Evolutionary conservation across 2,113 vertebrate species (phyloP).

Genomic region (Aplodontia rufa): DNA sequence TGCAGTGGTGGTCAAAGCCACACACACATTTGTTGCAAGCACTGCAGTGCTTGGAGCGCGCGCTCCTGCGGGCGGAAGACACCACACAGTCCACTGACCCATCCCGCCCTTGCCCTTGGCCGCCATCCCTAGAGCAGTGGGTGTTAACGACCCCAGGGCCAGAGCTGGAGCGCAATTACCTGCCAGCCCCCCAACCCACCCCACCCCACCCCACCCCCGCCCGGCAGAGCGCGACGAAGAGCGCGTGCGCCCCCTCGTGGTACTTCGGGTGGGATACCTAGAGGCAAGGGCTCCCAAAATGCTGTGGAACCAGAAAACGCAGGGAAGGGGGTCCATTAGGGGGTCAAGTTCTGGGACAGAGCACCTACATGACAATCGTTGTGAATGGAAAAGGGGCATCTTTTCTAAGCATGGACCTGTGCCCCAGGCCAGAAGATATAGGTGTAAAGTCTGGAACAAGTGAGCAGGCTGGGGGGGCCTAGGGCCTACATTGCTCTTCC

Average conservation of each 20-base stretch:
- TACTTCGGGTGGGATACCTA: background rate
- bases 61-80: constrained; percentile 85
- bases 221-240: background rate
- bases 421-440: background rate
- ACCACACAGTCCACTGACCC: background rate
- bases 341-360: background rate
- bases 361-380: background rate
- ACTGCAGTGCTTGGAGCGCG: constrained; percentile 97
- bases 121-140: rapidly evolving
- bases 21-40: constrained; percentile 98
- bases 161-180: background rate
- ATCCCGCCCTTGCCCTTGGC: background rate
- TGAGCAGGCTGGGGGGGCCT: background rate
- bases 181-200: too few species aligned
- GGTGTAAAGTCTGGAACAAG: background rate
- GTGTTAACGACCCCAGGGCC: rapidly evolving
- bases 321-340: background rate
- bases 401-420: constrained; percentile 20
- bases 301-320: background rate
- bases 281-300: background rate
- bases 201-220: too few species aligned
- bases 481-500: background rate
- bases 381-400: background rate
- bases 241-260: constrained; percentile 62
- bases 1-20: constrained; percentile 98